Evolutionary conservation across 2,113 vertebrate species (phyloP).

Genomic region (Alosa alosa): DNA sequence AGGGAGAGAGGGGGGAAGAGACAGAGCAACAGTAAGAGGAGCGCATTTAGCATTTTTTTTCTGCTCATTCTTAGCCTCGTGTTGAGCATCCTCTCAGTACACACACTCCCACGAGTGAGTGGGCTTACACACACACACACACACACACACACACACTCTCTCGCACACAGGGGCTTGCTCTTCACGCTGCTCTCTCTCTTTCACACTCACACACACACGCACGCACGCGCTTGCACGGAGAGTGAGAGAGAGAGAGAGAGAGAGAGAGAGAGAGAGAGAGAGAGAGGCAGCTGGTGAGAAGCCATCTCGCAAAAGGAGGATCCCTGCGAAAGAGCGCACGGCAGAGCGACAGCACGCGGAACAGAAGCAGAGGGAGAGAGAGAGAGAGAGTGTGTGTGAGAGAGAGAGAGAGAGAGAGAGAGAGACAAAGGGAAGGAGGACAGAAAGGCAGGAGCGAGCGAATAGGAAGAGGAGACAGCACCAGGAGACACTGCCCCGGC

Average conservation of each 20-base stretch:
- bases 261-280: slow-evolving; percentile 17
- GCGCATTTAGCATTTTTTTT: slow-evolving; percentile 61
- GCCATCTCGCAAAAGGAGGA: slow-evolving; percentile 67
- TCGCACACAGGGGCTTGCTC: slow-evolving; percentile 29
- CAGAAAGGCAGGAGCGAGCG: slow-evolving; percentile 60
- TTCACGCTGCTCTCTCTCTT: slow-evolving; percentile 18
- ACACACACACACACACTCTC: neutral
- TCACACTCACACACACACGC: slow-evolving; percentile 15
- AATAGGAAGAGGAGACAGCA: slow-evolving; percentile 60
- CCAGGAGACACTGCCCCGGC: slow-evolving; percentile 58
- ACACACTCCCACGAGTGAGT: slow-evolving; percentile 48
- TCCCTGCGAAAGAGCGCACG: slow-evolving; percentile 47
- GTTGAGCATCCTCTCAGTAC: slow-evolving; percentile 62
- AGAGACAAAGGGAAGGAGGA: slow-evolving; percentile 60
- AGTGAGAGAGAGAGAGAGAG: neutral
- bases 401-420: slow-evolving; percentile 25
- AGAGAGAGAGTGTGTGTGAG: slow-evolving; percentile 47
- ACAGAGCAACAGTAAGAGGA: slow-evolving; percentile 54
- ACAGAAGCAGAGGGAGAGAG: slow-evolving; percentile 16
- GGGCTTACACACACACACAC: slow-evolving; percentile 7
- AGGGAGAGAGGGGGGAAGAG: slow-evolving; percentile 41
- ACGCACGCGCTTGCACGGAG: neutral
- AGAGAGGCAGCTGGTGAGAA: slow-evolving; percentile 63
- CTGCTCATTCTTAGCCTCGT: slow-evolving; percentile 52
- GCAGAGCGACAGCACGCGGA: slow-evolving; percentile 5